These are phyloP conservation scores for Dendrocopos noguchii DNA, from an alignment of 2,113 vertebrate genomes.

Conservation along the genomic window DNA sequence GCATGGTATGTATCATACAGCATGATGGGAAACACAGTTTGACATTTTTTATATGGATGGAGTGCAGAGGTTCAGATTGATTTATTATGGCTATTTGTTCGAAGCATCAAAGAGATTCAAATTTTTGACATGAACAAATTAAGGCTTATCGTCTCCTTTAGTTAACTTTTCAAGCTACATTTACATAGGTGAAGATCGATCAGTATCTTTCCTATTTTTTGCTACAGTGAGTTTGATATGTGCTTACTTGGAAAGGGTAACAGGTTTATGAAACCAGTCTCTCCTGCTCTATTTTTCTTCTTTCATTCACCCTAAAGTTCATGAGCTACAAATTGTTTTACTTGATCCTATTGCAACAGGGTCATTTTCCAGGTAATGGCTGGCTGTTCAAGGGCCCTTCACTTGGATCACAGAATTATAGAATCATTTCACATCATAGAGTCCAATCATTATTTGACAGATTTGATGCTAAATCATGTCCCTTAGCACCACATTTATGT, in stretches of 20 bases:
- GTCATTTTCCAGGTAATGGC: not conserved
- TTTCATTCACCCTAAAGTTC: not conserved
- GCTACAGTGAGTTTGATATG: not conserved
- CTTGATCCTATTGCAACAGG: not conserved
- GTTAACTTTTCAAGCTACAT: not conserved
- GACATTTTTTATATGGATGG: not conserved
- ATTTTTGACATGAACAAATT: not conserved
- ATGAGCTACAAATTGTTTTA: not conserved
- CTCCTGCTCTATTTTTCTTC: not conserved
- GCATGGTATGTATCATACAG: no score
- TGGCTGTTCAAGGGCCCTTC: accelerated
- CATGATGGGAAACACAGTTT: not conserved
- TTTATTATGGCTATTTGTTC: not conserved
- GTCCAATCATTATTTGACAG: no score
- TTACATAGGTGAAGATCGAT: not conserved
- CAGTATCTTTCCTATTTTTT: not conserved
- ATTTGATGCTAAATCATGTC: no score
- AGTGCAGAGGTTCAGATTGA: not conserved
- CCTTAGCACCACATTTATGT: no score
- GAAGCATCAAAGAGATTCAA: not conserved
- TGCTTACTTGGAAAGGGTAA: not conserved
- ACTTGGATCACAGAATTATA: no score
- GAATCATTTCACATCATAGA: no score
- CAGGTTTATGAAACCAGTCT: not conserved
- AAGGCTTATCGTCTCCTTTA: not conserved